Base-by-base conservation (phyloP, 2,888 invertebrate genomes). In the Lepidochrysops patricia region DNA sequence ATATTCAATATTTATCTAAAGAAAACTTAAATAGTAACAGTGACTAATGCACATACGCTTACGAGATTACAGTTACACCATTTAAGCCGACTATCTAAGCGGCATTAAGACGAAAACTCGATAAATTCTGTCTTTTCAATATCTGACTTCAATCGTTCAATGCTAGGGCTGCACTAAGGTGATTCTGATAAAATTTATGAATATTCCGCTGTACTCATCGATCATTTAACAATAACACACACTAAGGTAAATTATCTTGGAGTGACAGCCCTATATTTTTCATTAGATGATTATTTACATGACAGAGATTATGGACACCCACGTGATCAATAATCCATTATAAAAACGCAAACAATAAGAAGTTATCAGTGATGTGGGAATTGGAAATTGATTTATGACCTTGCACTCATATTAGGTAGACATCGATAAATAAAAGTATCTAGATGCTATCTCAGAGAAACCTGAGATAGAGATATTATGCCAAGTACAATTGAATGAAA, bases 271-370 rank as follows among this genome's bases (percentile, higher is more conserved):
- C 62, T 84, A 79, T 71, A 67, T 67, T 69, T 72, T 82, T 79
- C 71, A 71, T 76, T 78, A 70, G 75, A 79, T 76, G 80, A 74
- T 76, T 83, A 84, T 82, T 78, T 73, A 76, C 74, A 72, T 66
- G 27, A 64, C 62, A 67, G 70, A 86, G 87, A 87, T 87, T 84
- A 85, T 75, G 84, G 77, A 86, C 87, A 86, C 87, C 88, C 88
- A 87, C 86, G 77, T 84, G 72, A 89, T 89, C 88, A 89, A 84
- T 87, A 89, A 87, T 87, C 88, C 86, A 89, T 89, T 89, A 88
- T 79, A 75, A 74, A 79, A 78, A 83, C 76, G 75, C 81, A 85
- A 87, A 89, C 89, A 89, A 89, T 88, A 79, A 83, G 75, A 72
- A 70, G 81, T 83, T 88, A 88, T 89, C 88, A 76, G 79, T 68